Evolutionary conservation across 2,113 vertebrate genomes (phyloP), one percentile per base, ranked within the genome.

Genomic region (Lagenorhynchus albirostris): DNA sequence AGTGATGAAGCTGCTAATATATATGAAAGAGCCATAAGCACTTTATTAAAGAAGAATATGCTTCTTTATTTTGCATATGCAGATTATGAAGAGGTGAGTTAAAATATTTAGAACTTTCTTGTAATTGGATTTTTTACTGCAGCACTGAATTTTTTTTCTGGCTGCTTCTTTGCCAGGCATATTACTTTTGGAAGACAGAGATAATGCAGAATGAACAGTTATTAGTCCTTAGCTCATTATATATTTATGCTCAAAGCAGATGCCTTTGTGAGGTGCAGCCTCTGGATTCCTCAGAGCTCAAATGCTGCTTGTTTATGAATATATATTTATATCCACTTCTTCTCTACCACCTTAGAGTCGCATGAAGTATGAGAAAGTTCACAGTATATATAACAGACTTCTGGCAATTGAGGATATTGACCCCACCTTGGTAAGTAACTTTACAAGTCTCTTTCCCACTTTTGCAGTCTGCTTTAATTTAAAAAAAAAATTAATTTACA

Each of bases 1-100:
- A 99, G 99, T 77, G 99, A 99, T 65, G 99, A 99, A 98, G 99
- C 99, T 76, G 99, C 99, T 95, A 99, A 99, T 99, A 99, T 99
- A 98, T 99, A 99, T 96, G 99, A 99, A 98, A 99, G 99, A 98
- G 99, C 99, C 60, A 99, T 99, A 90, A 99, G 99, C 98, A 99
- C 99, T 98, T 99, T 99, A 98, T 98, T 99, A 91, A 99, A 99
- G 98, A 99, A 99, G 98, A 99, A 99, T 98, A 99, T 99, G 99
- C 99, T 99, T 97, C 99, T 99, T 93, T 99, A 99, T 98, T 99
- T 99, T 98, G 99, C 99, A 31, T 99, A 99, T 96, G 99, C 99
- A 79, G 99, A 99, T 98, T 99, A 99, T 77, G 99, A 99, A 98
- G 99, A 99, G 98, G 99, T 99, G 91, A 99, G 99, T 92, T 71